phyloP scores from a whole-genome alignment of 2,797 vertebrate genomes.

The Phoxinus dragarum region DNA sequence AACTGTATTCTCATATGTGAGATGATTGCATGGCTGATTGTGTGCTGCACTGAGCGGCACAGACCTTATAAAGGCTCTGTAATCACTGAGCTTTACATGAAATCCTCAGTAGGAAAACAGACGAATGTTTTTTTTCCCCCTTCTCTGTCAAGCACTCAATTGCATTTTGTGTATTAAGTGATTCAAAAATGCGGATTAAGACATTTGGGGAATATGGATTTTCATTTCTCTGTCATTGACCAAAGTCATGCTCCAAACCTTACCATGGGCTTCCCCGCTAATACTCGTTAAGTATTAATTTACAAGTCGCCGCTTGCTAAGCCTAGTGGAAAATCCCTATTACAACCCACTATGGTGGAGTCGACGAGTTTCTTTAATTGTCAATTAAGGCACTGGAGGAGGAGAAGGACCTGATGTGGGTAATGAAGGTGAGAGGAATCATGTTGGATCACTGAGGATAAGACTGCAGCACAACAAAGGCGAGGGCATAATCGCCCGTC shows the following conservation, averaged over 20 bases:
- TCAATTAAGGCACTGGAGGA: slow-evolving; percentile 74
- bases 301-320: slow-evolving; percentile 74
- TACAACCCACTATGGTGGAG: slow-evolving; percentile 65
- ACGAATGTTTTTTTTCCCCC: background rate
- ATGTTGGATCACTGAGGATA: slow-evolving; percentile 55
- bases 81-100: slow-evolving; percentile 10
- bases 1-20: slow-evolving; percentile 33
- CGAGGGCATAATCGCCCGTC: slow-evolving; percentile 35
- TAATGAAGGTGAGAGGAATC: slow-evolving; percentile 64
- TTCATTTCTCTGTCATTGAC: slow-evolving; percentile 54
- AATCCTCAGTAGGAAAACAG: slow-evolving; percentile 29
- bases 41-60: background rate
- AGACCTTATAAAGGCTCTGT: slow-evolving; percentile 26
- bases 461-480: slow-evolving; percentile 56
- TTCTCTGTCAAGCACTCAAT: slow-evolving; percentile 31
- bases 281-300: slow-evolving; percentile 73
- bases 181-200: slow-evolving; percentile 61
- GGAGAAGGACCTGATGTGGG: slow-evolving; percentile 54
- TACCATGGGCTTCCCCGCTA: slow-evolving; percentile 61
- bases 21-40: slow-evolving; percentile 8
- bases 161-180: slow-evolving; percentile 54
- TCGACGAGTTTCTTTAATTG: slow-evolving; percentile 77
- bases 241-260: slow-evolving; percentile 60
- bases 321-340: slow-evolving; percentile 74
- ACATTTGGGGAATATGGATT: slow-evolving; percentile 63